Percentiles rank a stretch among this genome's conserved stretches.
Evolutionary conservation across 2,797 vertebrate species (phyloP).

Genomic region (Myiotriccus ornatus): DNA sequence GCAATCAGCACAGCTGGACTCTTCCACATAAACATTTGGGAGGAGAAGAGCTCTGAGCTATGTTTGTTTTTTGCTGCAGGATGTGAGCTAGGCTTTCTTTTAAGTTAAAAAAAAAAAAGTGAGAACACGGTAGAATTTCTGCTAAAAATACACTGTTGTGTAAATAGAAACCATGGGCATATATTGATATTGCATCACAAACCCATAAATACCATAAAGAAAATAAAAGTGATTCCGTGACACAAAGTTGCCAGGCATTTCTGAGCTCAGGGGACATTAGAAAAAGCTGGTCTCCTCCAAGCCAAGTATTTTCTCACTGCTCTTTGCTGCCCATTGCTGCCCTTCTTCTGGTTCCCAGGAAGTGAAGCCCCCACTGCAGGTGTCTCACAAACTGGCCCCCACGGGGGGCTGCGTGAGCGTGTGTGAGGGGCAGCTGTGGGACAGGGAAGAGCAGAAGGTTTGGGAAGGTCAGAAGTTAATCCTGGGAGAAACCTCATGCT

Average conservation of each 20-base stretch:
- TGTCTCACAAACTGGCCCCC: background rate
- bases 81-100: background rate
- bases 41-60: background rate
- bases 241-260: conserved; percentile 30
- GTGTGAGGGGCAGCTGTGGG: background rate
- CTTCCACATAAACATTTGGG: background rate
- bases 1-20: background rate
- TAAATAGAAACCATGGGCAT: conserved; percentile 46
- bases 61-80: background rate
- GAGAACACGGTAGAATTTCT: background rate
- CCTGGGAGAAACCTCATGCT: background rate
- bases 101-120: conserved; percentile 7
- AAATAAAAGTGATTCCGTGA: conserved; percentile 32
- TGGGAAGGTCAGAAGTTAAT: background rate
- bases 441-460: background rate
- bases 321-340: background rate
- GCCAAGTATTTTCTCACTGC: conserved; percentile 19
- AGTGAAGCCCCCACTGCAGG: background rate
- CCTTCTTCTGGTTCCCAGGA: background rate
- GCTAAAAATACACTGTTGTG: conserved; percentile 22
- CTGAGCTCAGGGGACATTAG: conserved; percentile 19
- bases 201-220: conserved; percentile 42
- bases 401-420: background rate
- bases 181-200: conserved; percentile 19
- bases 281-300: background rate